Evolutionary conservation across 1,140 invertebrate genomes (phyloP), one percentile per base, ranked within the genome.

Genomic region (Rhagoletis zephyria): DNA sequence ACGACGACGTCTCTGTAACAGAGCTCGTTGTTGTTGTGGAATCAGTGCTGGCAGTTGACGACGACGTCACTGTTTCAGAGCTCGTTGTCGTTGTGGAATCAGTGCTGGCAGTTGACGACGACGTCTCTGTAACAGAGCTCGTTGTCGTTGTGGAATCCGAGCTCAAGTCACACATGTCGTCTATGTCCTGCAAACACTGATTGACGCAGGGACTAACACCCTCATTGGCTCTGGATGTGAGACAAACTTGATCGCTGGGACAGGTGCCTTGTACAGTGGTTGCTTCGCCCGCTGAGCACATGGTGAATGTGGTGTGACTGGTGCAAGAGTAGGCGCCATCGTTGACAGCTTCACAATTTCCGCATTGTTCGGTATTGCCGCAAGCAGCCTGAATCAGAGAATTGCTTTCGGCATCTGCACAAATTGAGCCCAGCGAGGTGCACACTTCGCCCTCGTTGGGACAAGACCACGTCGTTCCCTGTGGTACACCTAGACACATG

Each of bases 361-460:
- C 88, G 65, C 91, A 92, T 1, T 77, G 74, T 0, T 89, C 70
- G 1, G 85, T 88, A 56, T 92, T 89, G 0, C 90, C 90, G 87
- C 91, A 92, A 48, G 70, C 89, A 0, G 85, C 87, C 0, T 1
- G 0, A 0, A 86, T 9, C 2, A 19, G 65, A 0, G 10, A 0
- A 0, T n/a, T 40, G 2, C 61, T 9, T 7, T 16, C n/a, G 4
- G 61, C 12, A 19, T 74, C 19, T 81, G 88, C 42, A 64, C 91
- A 92, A 48, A 90, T 86, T 0, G 7, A 12, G 1, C 60, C 85
- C 0, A 16, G 88, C 3, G 40, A 14, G 5, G 90, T 89, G 65
- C 91, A 92, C 19, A 92, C n/a, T 6, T 88, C 67, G 19, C 61
- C 51, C n/a, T 56, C 16, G n/a, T 70, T 45, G 7, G 65, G 51